Base-by-base conservation (phyloP, 2,888 invertebrate species). In the Spilarctia lutea region DNA sequence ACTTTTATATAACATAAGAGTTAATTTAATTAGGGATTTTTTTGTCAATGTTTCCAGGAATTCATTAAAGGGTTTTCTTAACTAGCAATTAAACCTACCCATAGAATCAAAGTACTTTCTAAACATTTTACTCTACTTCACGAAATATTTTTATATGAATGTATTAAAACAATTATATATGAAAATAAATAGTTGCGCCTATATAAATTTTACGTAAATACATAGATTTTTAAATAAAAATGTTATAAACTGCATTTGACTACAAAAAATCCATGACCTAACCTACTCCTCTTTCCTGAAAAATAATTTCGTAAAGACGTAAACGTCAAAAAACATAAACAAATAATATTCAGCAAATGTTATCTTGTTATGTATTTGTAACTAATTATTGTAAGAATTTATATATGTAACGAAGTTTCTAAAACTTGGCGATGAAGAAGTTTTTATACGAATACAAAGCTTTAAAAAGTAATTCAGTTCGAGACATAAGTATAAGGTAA, bases 401-500 rank as follows among this genome's bases (percentile, higher is more conserved):
- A 39, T 63, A 60, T 42, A 18, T 33, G 30, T 48, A 65, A n/a
- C 33, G n/a, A 48, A 45, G n/a, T 42, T 33, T 35, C n/a, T n/a
- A 71, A 11, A 3, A 24, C 48, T 65, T 8, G n/a, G 71, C 75
- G 77, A 94, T 95, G 95, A 94, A 93, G 89, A 96, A 94, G 88
- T 96, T 96, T 88, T 79, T 96, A 84, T 80, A 85, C 76, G 95
- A 95, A 86, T 95, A 95, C 79, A 95, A 95, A 89, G 87, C 90
- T 74, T 82, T 90, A 71, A 89, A 89, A 78, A 89, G 88, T 86
- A 88, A 88, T 78, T 91, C 93, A 30, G 89, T 89, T 80, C 87
- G 87, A 70, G 90, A 92, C 83, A 87, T 87, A 79, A 87, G 88
- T 76, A 79, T 84, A 79, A 86, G 88, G 92, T 91, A 88, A 89